Conservation (phyloP, 2,888 invertebrate genomes). For the Metellina segmentata region DNA sequence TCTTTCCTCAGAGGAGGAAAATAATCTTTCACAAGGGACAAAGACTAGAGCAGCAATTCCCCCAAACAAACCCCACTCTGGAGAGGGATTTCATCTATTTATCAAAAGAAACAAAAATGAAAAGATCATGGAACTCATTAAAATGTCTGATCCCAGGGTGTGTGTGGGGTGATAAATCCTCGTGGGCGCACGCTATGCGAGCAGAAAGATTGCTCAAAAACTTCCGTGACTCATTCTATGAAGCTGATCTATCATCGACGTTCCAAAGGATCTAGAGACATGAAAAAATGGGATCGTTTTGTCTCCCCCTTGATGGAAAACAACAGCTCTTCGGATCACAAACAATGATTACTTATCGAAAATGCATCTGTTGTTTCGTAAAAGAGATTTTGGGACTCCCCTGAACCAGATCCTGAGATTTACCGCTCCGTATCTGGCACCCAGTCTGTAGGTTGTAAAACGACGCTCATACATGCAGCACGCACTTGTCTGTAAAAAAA, state of each 20-base stretch:
- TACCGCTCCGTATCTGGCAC: background rate
- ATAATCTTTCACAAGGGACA: too few species aligned
- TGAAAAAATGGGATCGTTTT: background rate
- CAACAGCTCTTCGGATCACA: background rate
- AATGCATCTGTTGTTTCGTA: slow-evolving; percentile 11
- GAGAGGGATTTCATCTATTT: too few species aligned
- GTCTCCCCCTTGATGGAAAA: background rate
- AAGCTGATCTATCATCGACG: slow-evolving; percentile 8
- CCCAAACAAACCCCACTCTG: too few species aligned
- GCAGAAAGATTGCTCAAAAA: background rate
- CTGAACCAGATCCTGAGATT: background rate
- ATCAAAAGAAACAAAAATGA: background rate
- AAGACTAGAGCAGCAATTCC: too few species aligned
- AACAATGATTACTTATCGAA: slow-evolving; percentile 11
- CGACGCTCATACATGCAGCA: background rate
- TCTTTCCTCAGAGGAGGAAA: too few species aligned
- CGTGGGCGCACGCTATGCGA: background rate
- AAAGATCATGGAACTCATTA: background rate
- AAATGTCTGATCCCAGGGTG: background rate
- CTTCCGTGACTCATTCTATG: background rate
- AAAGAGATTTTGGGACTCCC: background rate
- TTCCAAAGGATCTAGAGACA: background rate
- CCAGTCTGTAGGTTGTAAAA: background rate
- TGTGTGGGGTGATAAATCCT: background rate
- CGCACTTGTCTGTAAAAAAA: background rate